phyloP scores from a whole-genome alignment of 1,140 invertebrate genomes.

The Pristionchus pacificus region DNA sequence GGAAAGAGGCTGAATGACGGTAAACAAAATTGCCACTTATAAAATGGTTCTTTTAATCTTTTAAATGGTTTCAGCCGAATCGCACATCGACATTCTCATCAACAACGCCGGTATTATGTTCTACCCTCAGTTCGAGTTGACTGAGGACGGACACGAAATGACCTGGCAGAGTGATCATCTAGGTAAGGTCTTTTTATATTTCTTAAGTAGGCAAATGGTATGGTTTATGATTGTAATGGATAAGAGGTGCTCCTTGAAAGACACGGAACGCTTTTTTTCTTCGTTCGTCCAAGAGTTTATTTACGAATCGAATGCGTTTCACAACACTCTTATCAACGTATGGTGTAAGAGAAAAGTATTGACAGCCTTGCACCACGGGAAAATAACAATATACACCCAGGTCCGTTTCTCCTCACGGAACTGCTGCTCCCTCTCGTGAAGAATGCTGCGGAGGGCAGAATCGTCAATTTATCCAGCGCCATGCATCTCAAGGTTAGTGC shows the following conservation, averaged over 20 bases:
- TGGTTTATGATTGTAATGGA: too few species aligned
- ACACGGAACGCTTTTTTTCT: not conserved
- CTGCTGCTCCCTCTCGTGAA: slow-evolving; percentile 34
- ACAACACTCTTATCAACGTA: not conserved
- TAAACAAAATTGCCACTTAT: not conserved
- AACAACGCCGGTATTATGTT: slow-evolving; percentile 42
- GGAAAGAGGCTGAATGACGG: slow-evolving; percentile 16
- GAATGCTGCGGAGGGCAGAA: slow-evolving; percentile 23
- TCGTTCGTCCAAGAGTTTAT: slow-evolving; percentile 1
- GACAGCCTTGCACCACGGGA: too few species aligned
- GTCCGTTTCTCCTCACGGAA: slow-evolving; percentile 39
- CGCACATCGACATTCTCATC: slow-evolving; percentile 27
- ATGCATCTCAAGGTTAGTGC: too few species aligned
- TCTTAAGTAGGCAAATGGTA: too few species aligned
- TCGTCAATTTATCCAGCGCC: slow-evolving; percentile 36
- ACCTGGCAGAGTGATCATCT: slow-evolving; percentile 37
- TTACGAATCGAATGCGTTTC: not conserved
- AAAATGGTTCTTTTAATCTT: not conserved
- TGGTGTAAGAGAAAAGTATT: too few species aligned
- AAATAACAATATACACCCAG: slow-evolving; percentile 16
- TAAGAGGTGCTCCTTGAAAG: not conserved
- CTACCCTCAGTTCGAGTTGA: slow-evolving; percentile 37
- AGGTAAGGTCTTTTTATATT: too few species aligned
- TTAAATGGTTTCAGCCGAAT: slow-evolving; percentile 22
- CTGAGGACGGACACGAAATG: slow-evolving; percentile 34